These are phyloP conservation scores for Seriola dumerili DNA, from an alignment of 2,113 vertebrate species.

Conservation along the genomic window DNA sequence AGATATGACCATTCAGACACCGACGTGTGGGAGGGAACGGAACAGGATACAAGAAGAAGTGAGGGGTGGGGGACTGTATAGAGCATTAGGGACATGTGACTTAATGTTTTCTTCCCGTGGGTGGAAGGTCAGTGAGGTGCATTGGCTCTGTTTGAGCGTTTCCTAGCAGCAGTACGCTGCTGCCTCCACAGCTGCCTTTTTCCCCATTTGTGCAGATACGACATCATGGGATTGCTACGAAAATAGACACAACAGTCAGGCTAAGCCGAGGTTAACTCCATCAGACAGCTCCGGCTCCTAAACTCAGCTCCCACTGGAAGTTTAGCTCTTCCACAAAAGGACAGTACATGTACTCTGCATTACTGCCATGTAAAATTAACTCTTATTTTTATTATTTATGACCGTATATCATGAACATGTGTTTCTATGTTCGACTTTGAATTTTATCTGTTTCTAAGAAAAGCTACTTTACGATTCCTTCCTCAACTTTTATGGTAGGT, in stretches of 20 bases:
- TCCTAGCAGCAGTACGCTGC: background rate
- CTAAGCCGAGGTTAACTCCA: conserved; percentile 58
- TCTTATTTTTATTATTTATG: conserved; percentile 14
- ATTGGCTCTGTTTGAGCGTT: conserved; percentile 3
- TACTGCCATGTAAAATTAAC: background rate
- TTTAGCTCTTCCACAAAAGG: background rate
- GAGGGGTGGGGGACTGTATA: background rate
- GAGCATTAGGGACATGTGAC: conserved; percentile 29
- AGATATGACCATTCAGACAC: conserved; percentile 10
- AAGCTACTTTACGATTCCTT: background rate
- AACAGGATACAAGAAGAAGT: conserved; percentile 14
- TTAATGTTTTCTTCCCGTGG: conserved; percentile 47
- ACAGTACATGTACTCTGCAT: background rate
- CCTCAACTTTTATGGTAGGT: background rate
- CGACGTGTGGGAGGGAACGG: conserved; percentile 13
- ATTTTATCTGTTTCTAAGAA: background rate
- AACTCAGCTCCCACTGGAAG: conserved; percentile 15
- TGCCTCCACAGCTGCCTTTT: background rate
- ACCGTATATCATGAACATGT: background rate
- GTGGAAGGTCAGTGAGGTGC: conserved; percentile 31
- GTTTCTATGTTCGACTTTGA: background rate
- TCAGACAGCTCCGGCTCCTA: conserved; percentile 31
- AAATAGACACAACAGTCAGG: conserved; percentile 56
- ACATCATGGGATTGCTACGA: conserved; percentile 23
- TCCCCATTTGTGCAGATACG: conserved; percentile 2